These are phyloP conservation scores for Gadus macrocephalus DNA, from an alignment of 2,113 vertebrate species.

Conservation along the genomic window DNA sequence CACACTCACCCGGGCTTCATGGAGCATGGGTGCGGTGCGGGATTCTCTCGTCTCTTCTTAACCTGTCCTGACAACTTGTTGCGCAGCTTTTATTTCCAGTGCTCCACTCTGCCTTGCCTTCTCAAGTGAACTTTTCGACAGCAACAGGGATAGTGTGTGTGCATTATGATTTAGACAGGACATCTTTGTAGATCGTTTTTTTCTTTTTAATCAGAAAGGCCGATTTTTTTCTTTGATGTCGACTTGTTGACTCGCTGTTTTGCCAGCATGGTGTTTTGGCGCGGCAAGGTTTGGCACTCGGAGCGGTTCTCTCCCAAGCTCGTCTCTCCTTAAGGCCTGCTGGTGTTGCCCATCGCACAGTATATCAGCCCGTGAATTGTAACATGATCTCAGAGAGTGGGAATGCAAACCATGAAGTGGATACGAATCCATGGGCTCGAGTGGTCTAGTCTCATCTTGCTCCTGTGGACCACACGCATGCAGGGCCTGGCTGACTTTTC, in stretches of 20 bases:
- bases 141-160: not conserved
- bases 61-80: constrained; percentile 60
- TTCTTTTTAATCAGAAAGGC: too few relatives aligned
- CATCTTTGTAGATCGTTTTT: too few relatives aligned
- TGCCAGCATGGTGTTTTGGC: not conserved
- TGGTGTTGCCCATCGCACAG: not conserved
- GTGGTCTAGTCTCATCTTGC: constrained; percentile 59
- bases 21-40: not conserved
- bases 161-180: too few relatives aligned
- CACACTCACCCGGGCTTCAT: not conserved
- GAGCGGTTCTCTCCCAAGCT: not conserved
- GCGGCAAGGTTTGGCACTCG: not conserved
- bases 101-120: not conserved
- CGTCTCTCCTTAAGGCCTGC: not conserved
- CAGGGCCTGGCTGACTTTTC: constrained; percentile 71
- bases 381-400: constrained; percentile 56
- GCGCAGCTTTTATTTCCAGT: constrained; percentile 68
- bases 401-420: constrained; percentile 54
- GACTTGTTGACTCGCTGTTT: too few relatives aligned
- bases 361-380: not conserved
- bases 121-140: constrained; percentile 7
- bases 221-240: too few relatives aligned
- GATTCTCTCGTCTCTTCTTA: constrained; percentile 1
- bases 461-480: constrained; percentile 67
- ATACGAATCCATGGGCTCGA: constrained; percentile 46